Evolutionary conservation across 2,888 invertebrate species (phyloP).

Genomic region (Thera britannica): DNA sequence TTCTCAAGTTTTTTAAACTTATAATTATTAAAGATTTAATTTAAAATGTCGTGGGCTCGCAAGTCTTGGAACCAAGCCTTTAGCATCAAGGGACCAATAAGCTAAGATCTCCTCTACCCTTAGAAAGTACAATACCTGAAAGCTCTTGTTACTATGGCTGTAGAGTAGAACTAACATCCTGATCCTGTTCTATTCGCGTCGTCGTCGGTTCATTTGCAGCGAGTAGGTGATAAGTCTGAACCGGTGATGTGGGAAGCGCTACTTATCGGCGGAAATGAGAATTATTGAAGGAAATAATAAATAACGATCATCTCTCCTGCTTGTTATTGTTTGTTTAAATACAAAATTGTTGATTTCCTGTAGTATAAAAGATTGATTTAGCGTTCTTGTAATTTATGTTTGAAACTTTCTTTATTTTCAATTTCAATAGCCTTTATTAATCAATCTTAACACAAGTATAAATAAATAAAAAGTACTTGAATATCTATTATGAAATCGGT

Average conservation of each 20-base stretch:
- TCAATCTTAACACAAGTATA: too few species aligned
- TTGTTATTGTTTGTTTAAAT: constrained; percentile 19
- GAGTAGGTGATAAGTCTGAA: constrained; percentile 64
- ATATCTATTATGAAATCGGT: too few species aligned
- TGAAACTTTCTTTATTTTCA: too few species aligned
- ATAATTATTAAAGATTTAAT: too few species aligned
- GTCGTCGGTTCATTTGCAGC: constrained; percentile 69
- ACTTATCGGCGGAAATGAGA: constrained; percentile 61
- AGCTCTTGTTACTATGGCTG: constrained; percentile 54
- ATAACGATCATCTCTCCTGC: constrained; percentile 32
- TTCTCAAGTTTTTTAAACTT: too few species aligned
- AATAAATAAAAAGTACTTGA: too few species aligned
- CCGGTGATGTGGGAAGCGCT: constrained; percentile 62
- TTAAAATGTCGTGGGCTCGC: neutral
- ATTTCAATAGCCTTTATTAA: too few species aligned
- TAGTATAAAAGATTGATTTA: neutral
- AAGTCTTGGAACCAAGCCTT: constrained; percentile 26
- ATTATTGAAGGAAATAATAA: constrained; percentile 43
- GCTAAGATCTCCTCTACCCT: constrained; percentile 34
- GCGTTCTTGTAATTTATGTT: neutral
- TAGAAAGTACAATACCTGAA: constrained; percentile 9
- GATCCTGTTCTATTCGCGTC: constrained; percentile 39
- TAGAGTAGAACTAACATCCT: constrained; percentile 44
- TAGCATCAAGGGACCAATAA: constrained; percentile 50
- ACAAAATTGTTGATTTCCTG: constrained; percentile 13